Conservation (phyloP, 2,888 invertebrate genomes). For the Synergus umbraculus region DNA sequence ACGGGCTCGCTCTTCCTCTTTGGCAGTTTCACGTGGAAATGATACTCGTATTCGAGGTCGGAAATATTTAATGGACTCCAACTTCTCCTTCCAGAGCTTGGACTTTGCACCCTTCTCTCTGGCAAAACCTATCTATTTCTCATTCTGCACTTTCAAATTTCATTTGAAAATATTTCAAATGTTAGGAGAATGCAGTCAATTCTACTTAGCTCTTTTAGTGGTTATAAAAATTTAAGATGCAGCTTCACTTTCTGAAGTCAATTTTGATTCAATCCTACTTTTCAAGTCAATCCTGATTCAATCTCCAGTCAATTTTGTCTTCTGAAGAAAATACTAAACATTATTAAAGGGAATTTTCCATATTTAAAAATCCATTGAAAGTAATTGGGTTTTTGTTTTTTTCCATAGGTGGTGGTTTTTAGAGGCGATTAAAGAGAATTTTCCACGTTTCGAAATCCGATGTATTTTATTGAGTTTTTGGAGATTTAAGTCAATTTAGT, state of each 20-base stretch:
- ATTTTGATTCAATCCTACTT: background rate
- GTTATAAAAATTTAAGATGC: background rate
- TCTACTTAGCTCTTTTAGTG: background rate
- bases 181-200: background rate
- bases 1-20: constrained; percentile 36
- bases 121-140: background rate
- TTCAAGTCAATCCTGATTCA: background rate
- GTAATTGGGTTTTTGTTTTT: no score
- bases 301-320: background rate
- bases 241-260: no score
- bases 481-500: no score
- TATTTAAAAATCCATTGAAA: no score
- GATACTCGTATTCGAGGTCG: constrained; percentile 32
- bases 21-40: constrained; percentile 39
- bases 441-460: no score
- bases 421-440: no score
- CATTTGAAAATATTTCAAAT: background rate
- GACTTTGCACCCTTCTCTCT: constrained; percentile 43
- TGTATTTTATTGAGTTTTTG: no score
- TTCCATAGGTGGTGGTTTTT: no score
- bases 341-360: no score
- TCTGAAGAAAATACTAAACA: no score
- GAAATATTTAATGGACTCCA: constrained; percentile 39
- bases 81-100: constrained; percentile 11
- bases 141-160: background rate